phyloP scores from a whole-genome alignment of 2,888 invertebrate genomes.

The Cosmia trapezina region DNA sequence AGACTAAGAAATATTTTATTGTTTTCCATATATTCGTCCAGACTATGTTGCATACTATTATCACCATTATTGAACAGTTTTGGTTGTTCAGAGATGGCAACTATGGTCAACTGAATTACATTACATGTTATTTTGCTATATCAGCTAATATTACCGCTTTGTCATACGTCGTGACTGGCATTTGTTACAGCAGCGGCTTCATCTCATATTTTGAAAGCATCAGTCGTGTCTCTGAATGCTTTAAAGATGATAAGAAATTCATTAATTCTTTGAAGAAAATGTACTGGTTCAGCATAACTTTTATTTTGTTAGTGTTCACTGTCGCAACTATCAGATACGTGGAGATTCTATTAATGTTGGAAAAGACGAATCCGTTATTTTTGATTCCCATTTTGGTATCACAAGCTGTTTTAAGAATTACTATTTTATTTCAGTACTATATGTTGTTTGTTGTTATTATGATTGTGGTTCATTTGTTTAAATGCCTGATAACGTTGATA shows the following conservation, averaged over 20 bases:
- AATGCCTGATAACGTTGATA: constrained; percentile 2
- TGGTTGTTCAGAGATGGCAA: background rate
- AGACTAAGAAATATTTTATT: constrained; percentile 9
- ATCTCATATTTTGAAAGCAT: background rate
- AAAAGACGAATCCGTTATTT: background rate
- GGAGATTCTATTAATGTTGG: background rate
- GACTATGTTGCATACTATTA: background rate
- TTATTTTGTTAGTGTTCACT: background rate
- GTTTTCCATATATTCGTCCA: background rate
- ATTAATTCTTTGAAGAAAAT: background rate
- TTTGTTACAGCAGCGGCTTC: background rate
- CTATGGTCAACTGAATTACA: background rate
- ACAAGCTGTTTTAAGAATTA: background rate
- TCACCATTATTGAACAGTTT: background rate
- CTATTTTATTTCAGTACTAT: background rate
- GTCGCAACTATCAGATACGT: background rate
- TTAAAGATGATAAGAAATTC: background rate
- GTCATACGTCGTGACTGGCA: background rate
- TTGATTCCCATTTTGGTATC: constrained; percentile 1
- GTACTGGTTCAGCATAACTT: background rate
- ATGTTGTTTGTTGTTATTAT: constrained; percentile 4
- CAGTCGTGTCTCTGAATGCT: background rate
- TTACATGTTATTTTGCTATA: background rate
- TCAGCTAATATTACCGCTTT: background rate
- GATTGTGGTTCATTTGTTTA: background rate